Conservation (phyloP, 2,888 invertebrate species). For the Caenorhabditis virilis region DNA sequence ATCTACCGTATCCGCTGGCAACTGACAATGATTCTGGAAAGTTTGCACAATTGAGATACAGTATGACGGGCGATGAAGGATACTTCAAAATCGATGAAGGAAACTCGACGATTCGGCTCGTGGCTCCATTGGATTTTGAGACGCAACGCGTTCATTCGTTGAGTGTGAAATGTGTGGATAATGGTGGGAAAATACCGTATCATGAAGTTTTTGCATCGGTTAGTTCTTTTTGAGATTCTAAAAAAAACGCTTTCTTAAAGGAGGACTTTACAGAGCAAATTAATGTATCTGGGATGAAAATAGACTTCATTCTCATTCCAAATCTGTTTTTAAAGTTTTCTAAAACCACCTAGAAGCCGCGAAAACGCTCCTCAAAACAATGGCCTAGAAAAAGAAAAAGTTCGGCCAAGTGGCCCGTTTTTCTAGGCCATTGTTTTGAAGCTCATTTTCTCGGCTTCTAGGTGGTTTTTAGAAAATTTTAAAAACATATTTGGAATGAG, state of each 20-base stretch:
- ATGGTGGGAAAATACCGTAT: constrained; percentile 18
- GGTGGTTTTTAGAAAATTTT: too few species aligned
- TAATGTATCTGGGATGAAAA: not conserved
- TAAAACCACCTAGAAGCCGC: too few species aligned
- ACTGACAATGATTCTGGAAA: constrained; percentile 35
- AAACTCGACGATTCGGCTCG: constrained; percentile 22
- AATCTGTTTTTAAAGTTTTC: too few species aligned
- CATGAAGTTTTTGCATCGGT: constrained; percentile 50
- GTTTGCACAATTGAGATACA: constrained; percentile 27
- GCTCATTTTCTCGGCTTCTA: too few species aligned
- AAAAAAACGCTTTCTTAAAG: not conserved
- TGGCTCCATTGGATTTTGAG: constrained; percentile 38
- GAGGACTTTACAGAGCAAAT: not conserved
- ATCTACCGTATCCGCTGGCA: constrained; percentile 49
- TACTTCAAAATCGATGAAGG: constrained; percentile 35
- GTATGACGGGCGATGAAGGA: constrained; percentile 40
- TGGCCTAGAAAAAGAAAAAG: too few species aligned
- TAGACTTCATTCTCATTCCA: too few species aligned
- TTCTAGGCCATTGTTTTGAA: not conserved
- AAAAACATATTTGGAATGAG: too few species aligned
- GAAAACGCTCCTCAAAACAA: too few species aligned
- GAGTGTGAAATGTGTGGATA: constrained; percentile 38
- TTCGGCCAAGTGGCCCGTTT: too few species aligned
- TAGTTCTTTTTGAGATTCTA: not conserved
- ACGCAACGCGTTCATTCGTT: constrained; percentile 41